phyloP scores from a whole-genome alignment of 2,888 invertebrate species.

The Adineta ricciae region DNA sequence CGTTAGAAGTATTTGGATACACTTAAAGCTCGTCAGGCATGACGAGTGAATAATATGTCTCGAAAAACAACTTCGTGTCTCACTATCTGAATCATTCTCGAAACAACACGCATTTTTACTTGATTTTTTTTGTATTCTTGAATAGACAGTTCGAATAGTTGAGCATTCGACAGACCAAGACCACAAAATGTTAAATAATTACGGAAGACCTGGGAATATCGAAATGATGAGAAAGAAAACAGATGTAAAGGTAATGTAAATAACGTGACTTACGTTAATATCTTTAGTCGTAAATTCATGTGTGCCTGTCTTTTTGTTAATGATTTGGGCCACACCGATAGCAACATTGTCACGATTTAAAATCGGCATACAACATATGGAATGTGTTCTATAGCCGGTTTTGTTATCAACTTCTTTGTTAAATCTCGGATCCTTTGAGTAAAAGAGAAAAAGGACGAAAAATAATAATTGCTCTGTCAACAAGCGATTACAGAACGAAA shows the following conservation, averaged over 20 bases:
- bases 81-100: background rate
- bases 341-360: conserved; percentile 43
- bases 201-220: conserved; percentile 50
- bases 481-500: background rate
- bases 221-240: conserved; percentile 20
- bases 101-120: background rate
- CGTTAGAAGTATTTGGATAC: background rate
- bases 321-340: conserved; percentile 54
- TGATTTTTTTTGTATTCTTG: conserved; percentile 54
- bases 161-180: conserved; percentile 54
- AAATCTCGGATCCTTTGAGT: conserved; percentile 67
- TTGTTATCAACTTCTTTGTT: conserved; percentile 56
- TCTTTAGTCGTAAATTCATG: background rate
- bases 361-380: conserved; percentile 83
- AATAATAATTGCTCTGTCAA: background rate
- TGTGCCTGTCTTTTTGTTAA: conserved; percentile 52
- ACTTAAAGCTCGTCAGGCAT: background rate
- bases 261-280: background rate
- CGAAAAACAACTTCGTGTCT: background rate
- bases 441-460: conserved; percentile 42
- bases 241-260: background rate
- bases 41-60: background rate
- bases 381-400: conserved; percentile 58
- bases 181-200: conserved; percentile 55
- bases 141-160: conserved; percentile 53